Base-by-base conservation (phyloP, 2,797 vertebrate species). In the Tenualosa thibaudeaui region DNA sequence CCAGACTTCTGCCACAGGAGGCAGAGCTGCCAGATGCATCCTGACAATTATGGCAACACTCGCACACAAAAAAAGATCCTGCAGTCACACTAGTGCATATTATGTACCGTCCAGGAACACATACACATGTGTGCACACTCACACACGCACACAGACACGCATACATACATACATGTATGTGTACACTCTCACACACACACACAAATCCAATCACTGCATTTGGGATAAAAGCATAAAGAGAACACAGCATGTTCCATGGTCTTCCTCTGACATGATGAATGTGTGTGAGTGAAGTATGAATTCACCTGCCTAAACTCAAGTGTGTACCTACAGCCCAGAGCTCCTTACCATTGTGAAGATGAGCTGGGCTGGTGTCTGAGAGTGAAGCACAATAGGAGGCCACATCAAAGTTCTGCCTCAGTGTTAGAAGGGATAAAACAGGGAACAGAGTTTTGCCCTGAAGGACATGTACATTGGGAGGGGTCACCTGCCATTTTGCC, bases 1-100 rank as follows among this genome's bases (percentile, higher is more conserved):
- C 81, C 75, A 26, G 26, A 81, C 53, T 84, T 51, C 82, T 46
- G 82, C 87, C 58, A 81, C 81, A 83, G 40, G 43, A 86, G 49
- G 54, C 82, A 85, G 60, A 81, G 68, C 71, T 43, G 82, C 89
- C 91, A 90, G 90, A 89, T 92, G 90, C 87, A 88, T 90, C 85
- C 88, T 90, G 85, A 82, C 84, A 84, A 82, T 71, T 88, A 84
- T 81, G 22, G 49, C 68, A 83, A 49, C 19, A 37, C 51, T 43
- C 51, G 24, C 43, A 31, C 7, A 81, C 26, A 85, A 46, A 81
- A 46, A 81, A 46, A 46, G 71, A 8, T 78, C 43, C 31, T 17
- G 68, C 19, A 19, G 3, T 56, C 54, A 56, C 31, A 87, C 49
- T 71, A 26, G 65, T 78, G 51, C 82, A 84, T 54, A 31, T 46